phyloP scores from a whole-genome alignment of 53 echinoderm and acorn worm genomes.

The Mesocentrotus franciscanus region DNA sequence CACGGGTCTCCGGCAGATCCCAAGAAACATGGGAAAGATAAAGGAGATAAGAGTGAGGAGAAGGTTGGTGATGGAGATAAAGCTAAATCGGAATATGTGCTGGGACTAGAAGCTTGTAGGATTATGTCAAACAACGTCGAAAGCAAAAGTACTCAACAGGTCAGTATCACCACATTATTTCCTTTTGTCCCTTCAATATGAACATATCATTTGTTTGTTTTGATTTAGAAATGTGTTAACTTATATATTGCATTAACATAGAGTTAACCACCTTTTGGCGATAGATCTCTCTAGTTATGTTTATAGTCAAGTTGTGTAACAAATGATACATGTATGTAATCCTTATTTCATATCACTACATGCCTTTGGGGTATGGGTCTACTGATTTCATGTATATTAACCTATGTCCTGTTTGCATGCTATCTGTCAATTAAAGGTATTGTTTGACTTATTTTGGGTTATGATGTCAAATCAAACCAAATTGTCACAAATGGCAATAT shows the following conservation, averaged over 20 bases:
- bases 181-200: background rate
- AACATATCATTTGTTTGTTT: background rate
- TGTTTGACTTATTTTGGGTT: too few species aligned
- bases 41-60: slow-evolving; percentile 54
- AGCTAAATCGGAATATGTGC: slow-evolving; percentile 44
- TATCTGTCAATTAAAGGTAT: background rate
- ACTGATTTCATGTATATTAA: background rate
- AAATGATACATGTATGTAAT: background rate
- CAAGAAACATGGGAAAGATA: slow-evolving; percentile 80
- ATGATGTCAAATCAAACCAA: too few species aligned
- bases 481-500: too few species aligned
- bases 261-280: too few species aligned
- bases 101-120: slow-evolving; percentile 55
- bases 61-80: slow-evolving; percentile 29
- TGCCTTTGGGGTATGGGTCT: background rate
- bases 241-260: background rate
- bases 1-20: slow-evolving; percentile 72
- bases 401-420: background rate
- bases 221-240: background rate
- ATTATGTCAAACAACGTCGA: slow-evolving; percentile 47
- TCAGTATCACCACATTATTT: background rate
- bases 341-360: background rate
- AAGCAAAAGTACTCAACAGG: slow-evolving; percentile 71
- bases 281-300: too few species aligned
- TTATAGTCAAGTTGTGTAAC: background rate